Evolutionary conservation across 2,888 invertebrate genomes (phyloP).

Genomic region (Ochropleura leucogaster): DNA sequence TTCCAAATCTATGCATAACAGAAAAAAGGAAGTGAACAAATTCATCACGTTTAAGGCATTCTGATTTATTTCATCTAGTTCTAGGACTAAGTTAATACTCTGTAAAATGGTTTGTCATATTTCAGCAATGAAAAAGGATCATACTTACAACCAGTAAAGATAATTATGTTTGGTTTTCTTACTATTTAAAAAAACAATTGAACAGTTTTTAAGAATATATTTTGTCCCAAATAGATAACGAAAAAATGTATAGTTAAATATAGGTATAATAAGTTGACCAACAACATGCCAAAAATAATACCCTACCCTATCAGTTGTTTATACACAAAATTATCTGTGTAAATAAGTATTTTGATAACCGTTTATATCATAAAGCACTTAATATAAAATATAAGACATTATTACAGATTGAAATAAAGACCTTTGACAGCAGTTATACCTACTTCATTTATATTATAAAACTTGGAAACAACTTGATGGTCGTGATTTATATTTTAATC

Average conservation of each 20-base stretch:
- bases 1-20: not conserved
- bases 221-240: conserved; percentile 42
- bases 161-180: not conserved
- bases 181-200: not conserved
- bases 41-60: not conserved
- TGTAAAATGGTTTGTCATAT: not conserved
- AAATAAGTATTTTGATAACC: conserved; percentile 47
- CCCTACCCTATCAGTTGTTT: conserved; percentile 45
- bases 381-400: conserved; percentile 26
- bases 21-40: not conserved
- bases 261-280: conserved; percentile 14
- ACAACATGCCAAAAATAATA: conserved; percentile 24
- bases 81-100: not conserved
- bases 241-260: not conserved
- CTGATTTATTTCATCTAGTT: not conserved
- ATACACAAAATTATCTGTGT: conserved; percentile 41
- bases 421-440: conserved; percentile 10
- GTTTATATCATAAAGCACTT: not conserved
- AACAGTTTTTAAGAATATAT: not conserved
- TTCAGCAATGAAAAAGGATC: not conserved
- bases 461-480: not conserved
- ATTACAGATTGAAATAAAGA: conserved; percentile 37
- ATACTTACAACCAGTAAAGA: not conserved
- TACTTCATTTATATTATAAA: conserved; percentile 14
- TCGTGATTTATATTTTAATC: too few species aligned